Evolutionary conservation across 2,113 vertebrate genomes (phyloP).

Genomic region (Rana temporaria): DNA sequence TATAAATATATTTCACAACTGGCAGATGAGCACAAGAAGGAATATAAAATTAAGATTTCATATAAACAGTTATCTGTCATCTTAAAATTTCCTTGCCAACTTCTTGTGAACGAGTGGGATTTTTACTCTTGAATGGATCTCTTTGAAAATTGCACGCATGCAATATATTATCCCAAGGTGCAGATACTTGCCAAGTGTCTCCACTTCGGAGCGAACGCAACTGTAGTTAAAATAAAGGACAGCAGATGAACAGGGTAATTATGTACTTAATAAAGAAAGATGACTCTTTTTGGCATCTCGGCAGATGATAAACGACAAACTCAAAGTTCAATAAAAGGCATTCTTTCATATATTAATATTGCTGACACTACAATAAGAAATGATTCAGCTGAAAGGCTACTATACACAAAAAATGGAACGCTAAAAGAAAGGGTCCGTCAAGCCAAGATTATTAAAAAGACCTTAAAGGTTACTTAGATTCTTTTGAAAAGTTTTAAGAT

Average conservation of each 20-base stretch:
- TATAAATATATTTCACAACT: slow-evolving; percentile 11
- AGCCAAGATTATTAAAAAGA: background rate
- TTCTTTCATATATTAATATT: background rate
- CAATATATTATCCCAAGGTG: slow-evolving; percentile 28
- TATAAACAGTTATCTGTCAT: slow-evolving; percentile 41
- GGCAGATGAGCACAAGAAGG: slow-evolving; percentile 15
- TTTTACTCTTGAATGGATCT: slow-evolving; percentile 39
- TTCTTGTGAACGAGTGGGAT: slow-evolving; percentile 14
- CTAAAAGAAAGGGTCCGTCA: too few relatives aligned
- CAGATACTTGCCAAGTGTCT: slow-evolving; percentile 26
- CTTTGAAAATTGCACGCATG: slow-evolving; percentile 31
- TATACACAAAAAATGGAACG: background rate
- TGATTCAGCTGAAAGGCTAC: background rate
- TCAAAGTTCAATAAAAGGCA: slow-evolving; percentile 17
- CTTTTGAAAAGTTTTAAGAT: too few relatives aligned
- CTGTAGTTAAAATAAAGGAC: slow-evolving; percentile 46
- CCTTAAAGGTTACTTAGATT: background rate
- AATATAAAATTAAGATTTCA: slow-evolving; percentile 12
- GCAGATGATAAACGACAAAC: slow-evolving; percentile 17
- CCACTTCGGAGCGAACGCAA: slow-evolving; percentile 24
- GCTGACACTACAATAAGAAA: slow-evolving; percentile 17
- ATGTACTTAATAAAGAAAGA: slow-evolving; percentile 24
- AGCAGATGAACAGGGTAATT: slow-evolving; percentile 34
- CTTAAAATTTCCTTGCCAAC: slow-evolving; percentile 21
- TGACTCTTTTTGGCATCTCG: background rate